phyloP scores from a whole-genome alignment of 2,888 invertebrate genomes.

The Tanytarsus gracilentus region DNA sequence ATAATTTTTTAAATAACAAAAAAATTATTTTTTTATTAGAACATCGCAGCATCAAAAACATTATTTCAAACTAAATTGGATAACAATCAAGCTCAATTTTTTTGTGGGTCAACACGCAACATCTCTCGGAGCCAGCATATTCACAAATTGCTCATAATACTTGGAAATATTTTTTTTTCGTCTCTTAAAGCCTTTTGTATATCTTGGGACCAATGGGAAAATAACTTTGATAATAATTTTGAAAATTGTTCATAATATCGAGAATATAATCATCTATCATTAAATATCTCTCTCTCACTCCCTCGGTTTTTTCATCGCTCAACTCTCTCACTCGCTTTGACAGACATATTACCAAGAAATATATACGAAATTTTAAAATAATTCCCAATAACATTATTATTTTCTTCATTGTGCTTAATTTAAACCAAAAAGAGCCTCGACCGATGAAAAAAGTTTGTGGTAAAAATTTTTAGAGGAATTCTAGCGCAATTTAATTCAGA shows the following conservation, averaged over 20 bases:
- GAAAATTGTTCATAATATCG: conserved; percentile 27
- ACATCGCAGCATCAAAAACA: conserved; percentile 27
- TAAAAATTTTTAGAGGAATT: no score
- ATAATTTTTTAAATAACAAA: not conserved
- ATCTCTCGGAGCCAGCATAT: conserved; percentile 9
- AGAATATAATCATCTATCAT: conserved; percentile 28
- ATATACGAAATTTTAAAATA: not conserved
- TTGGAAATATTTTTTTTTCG: conserved; percentile 5
- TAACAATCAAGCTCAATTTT: conserved; percentile 26
- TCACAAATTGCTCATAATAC: conserved; percentile 25
- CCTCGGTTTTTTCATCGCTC: not conserved
- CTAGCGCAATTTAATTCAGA: no score
- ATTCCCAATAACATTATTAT: no score
- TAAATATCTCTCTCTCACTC: conserved; percentile 5
- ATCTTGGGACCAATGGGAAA: conserved; percentile 14
- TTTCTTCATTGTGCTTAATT: no score
- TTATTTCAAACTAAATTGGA: conserved; percentile 26
- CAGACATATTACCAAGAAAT: conserved; percentile 4
- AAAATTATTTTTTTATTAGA: conserved; percentile 24
- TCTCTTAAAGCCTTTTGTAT: not conserved
- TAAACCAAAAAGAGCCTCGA: no score
- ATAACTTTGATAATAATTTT: conserved; percentile 24
- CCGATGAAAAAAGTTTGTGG: no score
- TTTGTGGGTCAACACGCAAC: conserved; percentile 27
- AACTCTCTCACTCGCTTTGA: conserved; percentile 21